Percentiles rank a stretch among this genome's conserved stretches.
Evolutionary conservation across 2,113 vertebrate species (phyloP).

Genomic region (Paratilapia polleni): DNA sequence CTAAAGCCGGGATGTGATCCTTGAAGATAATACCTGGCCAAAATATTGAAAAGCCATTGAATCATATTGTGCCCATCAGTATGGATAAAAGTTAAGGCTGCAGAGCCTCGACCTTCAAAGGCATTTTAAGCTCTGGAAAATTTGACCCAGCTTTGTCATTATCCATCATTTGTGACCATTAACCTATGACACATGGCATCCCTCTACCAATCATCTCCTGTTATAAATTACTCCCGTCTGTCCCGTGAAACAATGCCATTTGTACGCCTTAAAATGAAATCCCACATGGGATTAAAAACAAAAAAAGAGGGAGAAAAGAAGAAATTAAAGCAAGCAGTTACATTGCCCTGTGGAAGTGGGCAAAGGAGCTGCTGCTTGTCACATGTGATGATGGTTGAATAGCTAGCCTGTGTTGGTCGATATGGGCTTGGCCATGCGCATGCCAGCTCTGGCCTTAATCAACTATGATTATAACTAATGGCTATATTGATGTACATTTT

Average conservation of each 20-base stretch:
- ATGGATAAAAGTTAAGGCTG: background rate
- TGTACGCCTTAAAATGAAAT: slow-evolving; percentile 11
- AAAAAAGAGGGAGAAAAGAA: background rate
- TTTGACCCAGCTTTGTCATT: slow-evolving; percentile 45
- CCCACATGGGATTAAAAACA: background rate
- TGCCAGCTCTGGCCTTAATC: slow-evolving; percentile 81
- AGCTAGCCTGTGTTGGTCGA: slow-evolving; percentile 10
- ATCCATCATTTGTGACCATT: slow-evolving; percentile 64
- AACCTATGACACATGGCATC: slow-evolving; percentile 55
- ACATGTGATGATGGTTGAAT: background rate
- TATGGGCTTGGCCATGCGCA: slow-evolving; percentile 44
- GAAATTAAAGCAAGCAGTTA: slow-evolving; percentile 16
- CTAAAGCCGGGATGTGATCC: slow-evolving; percentile 33
- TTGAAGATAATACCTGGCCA: slow-evolving; percentile 28
- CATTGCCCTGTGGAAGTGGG: background rate
- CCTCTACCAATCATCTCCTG: slow-evolving; percentile 39
- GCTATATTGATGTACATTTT: slow-evolving; percentile 86
- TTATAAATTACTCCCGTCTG: slow-evolving; percentile 65
- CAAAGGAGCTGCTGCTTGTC: background rate
- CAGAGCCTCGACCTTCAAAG: slow-evolving; percentile 26
- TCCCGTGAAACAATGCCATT: slow-evolving; percentile 33
- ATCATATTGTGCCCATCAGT: background rate
- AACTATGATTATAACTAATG: slow-evolving; percentile 89
- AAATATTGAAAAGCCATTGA: slow-evolving; percentile 3
- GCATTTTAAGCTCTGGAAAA: slow-evolving; percentile 29